phyloP scores from a whole-genome alignment of 92 coral and sea anemone species.

The Porites evermanni region DNA sequence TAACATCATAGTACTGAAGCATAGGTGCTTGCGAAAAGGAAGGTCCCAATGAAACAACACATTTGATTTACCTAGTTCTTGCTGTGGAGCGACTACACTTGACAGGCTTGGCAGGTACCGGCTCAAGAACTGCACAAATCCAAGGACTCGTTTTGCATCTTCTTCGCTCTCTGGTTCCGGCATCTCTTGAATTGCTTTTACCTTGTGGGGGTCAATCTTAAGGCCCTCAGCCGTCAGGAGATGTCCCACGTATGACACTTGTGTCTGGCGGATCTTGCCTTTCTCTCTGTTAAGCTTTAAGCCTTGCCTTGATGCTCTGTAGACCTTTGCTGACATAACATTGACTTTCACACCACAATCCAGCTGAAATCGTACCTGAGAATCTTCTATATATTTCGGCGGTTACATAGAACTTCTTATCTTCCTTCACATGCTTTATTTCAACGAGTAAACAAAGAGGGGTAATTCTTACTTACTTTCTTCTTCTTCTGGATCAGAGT shows the following conservation, averaged over 20 bases:
- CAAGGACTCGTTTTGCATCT: conserved; percentile 22
- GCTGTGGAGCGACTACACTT: background rate
- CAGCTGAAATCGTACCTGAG: conserved; percentile 8
- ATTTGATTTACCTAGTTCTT: conserved; percentile 7
- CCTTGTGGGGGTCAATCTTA: conserved; percentile 37
- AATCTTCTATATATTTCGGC: background rate
- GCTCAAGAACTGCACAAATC: conserved; percentile 9
- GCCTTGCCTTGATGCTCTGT: conserved; percentile 23
- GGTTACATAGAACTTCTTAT: background rate
- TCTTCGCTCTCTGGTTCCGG: conserved; percentile 35
- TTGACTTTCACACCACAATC: conserved; percentile 32
- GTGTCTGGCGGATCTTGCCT: conserved; percentile 14
- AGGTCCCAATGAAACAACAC: background rate
- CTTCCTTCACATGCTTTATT: background rate
- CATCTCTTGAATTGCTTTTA: conserved; percentile 18
- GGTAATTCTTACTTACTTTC: background rate
- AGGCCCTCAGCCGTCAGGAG: conserved; percentile 23
- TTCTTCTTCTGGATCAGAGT: conserved; percentile 3
- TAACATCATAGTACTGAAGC: conserved; percentile 9
- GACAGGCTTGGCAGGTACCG: conserved; percentile 20
- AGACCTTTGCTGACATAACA: conserved; percentile 20
- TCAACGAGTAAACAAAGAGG: background rate
- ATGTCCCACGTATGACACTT: conserved; percentile 42
- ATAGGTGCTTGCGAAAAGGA: too few relatives aligned
- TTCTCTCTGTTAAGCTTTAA: conserved; percentile 13